Evolutionary conservation across 35 echinoderm and acorn worm genomes (phyloP).

Genomic region (Stichopus chloronotus): DNA sequence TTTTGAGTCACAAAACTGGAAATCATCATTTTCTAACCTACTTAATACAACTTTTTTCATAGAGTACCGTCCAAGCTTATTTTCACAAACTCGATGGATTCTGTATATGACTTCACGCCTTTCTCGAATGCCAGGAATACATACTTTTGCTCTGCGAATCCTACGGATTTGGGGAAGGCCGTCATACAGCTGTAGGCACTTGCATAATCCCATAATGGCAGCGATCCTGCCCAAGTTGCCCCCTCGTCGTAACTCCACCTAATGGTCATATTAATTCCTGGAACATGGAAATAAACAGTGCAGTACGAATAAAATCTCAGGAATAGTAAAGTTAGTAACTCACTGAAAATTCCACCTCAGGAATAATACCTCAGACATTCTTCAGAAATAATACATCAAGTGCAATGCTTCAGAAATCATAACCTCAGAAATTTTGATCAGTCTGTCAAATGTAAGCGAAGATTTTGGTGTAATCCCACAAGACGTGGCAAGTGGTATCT

Average conservation of each 20-base stretch:
- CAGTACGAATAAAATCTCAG: background rate
- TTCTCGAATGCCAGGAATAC: constrained; percentile 86
- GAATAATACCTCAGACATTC: background rate
- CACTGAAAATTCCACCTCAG: background rate
- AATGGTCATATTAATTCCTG: constrained; percentile 82
- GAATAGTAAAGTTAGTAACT: background rate
- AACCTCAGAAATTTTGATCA: no score
- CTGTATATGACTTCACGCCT: constrained; percentile 35
- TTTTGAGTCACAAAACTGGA: no score
- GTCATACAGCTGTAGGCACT: constrained; percentile 91
- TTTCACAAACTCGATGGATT: constrained; percentile 69
- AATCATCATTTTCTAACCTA: no score
- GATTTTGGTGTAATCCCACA: no score
- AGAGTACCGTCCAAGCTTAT: constrained; percentile 62
- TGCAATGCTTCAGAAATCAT: no score
- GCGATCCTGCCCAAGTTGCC: constrained; percentile 68
- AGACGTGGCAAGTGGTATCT: no score
- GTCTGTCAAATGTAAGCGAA: no score
- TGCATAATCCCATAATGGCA: constrained; percentile 66
- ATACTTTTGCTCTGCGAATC: constrained; percentile 30
- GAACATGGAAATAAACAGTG: background rate
- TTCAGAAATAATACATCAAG: background rate
- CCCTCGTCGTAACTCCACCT: constrained; percentile 94
- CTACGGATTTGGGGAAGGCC: constrained; percentile 36
- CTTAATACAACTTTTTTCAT: background rate